Evolutionary conservation across 2,113 vertebrate genomes (phyloP).

Genomic region (Rhinogobius similis): DNA sequence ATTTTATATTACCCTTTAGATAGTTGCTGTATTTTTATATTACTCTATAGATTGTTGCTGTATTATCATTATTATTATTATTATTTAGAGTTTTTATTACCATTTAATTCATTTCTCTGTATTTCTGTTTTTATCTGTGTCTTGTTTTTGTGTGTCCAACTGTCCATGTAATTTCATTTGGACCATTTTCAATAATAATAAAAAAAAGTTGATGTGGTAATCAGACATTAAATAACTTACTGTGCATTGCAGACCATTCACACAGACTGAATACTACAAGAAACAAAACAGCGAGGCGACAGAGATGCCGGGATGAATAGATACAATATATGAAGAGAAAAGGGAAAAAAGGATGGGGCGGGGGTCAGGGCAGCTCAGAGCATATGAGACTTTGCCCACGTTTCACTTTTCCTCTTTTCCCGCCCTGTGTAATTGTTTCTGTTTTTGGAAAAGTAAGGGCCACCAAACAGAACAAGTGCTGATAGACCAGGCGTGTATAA

Average conservation of each 20-base stretch:
- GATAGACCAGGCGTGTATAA: conserved; percentile 74
- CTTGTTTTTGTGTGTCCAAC: too few species aligned
- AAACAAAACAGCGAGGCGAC: conserved; percentile 58
- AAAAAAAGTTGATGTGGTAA: too few species aligned
- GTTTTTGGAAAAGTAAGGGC: conserved; percentile 62
- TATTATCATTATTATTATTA: too few species aligned
- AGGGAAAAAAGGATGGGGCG: conserved; percentile 24
- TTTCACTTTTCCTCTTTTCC: conserved; percentile 79
- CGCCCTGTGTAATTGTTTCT: conserved; percentile 79
- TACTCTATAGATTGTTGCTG: too few species aligned
- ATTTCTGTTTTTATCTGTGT: too few species aligned
- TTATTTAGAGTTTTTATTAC: too few species aligned
- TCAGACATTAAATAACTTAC: not conserved
- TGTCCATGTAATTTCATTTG: too few species aligned
- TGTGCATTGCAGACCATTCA: conserved; percentile 56
- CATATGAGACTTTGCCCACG: conserved; percentile 70
- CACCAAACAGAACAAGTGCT: conserved; percentile 73
- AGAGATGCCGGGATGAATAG: conserved; percentile 38
- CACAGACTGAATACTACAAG: conserved; percentile 32
- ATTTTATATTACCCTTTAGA: too few species aligned
- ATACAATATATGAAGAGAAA: conserved; percentile 53
- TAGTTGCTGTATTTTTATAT: too few species aligned
- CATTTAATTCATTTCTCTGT: too few species aligned
- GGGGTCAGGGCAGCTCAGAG: conserved; percentile 29
- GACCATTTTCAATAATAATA: too few species aligned